These are phyloP conservation scores for Muscina levida DNA, from an alignment of 2,888 invertebrate species.

Conservation along the genomic window DNA sequence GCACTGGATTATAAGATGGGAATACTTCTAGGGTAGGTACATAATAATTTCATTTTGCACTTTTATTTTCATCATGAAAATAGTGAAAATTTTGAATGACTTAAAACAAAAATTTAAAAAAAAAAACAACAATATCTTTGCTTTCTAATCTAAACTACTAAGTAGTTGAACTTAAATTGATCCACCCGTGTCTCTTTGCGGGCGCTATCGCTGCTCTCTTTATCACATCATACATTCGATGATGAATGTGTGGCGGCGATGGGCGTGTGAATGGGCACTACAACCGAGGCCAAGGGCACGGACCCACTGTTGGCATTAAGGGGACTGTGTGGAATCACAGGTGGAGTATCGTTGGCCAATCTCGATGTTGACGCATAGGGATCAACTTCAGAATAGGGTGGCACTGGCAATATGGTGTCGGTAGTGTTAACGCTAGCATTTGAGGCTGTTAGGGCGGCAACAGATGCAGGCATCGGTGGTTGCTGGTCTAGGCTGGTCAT, in stretches of 20 bases:
- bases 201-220: too few relatives aligned
- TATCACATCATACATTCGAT: constrained; percentile 9
- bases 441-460: constrained; percentile 50
- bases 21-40: constrained; percentile 14
- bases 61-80: too few relatives aligned
- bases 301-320: background rate
- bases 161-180: too few relatives aligned
- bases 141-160: too few relatives aligned
- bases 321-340: background rate
- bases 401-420: constrained; percentile 70
- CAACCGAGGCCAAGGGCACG: background rate
- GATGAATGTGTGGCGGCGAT: background rate
- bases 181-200: too few relatives aligned
- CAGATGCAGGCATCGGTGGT: constrained; percentile 34
- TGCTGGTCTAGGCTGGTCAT: constrained; percentile 72
- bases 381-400: constrained; percentile 71
- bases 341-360: background rate
- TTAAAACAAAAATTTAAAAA: background rate
- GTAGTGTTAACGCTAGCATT: constrained; percentile 54
- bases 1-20: background rate
- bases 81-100: background rate
- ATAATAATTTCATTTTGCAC: background rate
- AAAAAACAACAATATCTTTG: constrained; percentile 29
- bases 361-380: constrained; percentile 48
- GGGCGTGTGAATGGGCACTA: background rate